Evolutionary conservation across 2,888 invertebrate genomes (phyloP).

Genomic region (Eulithis testata): DNA sequence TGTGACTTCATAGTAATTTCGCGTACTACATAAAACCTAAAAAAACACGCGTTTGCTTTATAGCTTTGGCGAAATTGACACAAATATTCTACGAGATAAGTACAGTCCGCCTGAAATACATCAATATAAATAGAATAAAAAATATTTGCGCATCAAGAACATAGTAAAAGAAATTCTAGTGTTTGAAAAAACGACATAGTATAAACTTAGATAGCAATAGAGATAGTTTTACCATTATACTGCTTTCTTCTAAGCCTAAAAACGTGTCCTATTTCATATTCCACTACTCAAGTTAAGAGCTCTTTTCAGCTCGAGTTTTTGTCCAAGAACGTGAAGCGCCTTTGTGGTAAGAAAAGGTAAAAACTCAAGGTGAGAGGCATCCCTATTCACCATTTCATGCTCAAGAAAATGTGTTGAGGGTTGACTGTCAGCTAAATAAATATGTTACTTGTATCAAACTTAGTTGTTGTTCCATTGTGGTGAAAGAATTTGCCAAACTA

Average conservation of each 20-base stretch:
- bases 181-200: background rate
- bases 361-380: slow-evolving; percentile 22
- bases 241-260: slow-evolving; percentile 15
- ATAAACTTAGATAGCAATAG: background rate
- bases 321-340: slow-evolving; percentile 17
- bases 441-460: background rate
- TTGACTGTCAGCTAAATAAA: slow-evolving; percentile 8
- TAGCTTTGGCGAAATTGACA: background rate
- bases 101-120: background rate
- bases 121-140: no score
- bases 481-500: no score
- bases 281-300: slow-evolving; percentile 25
- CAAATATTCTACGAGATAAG: background rate
- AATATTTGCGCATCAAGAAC: background rate
- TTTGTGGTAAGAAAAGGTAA: slow-evolving; percentile 15
- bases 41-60: background rate
- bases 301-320: slow-evolving; percentile 28
- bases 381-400: slow-evolving; percentile 20
- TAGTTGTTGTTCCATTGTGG: no score
- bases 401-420: slow-evolving; percentile 12
- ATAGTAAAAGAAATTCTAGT: background rate
- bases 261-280: slow-evolving; percentile 22
- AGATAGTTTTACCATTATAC: slow-evolving; percentile 3
- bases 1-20: slow-evolving; percentile 8
- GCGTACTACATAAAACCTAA: background rate